A percentile compares a stretch with the other conserved stretches of the same genome.
Evolutionary conservation across 2,797 vertebrate genomes (phyloP).

Genomic region (Protonibea diacanthus): DNA sequence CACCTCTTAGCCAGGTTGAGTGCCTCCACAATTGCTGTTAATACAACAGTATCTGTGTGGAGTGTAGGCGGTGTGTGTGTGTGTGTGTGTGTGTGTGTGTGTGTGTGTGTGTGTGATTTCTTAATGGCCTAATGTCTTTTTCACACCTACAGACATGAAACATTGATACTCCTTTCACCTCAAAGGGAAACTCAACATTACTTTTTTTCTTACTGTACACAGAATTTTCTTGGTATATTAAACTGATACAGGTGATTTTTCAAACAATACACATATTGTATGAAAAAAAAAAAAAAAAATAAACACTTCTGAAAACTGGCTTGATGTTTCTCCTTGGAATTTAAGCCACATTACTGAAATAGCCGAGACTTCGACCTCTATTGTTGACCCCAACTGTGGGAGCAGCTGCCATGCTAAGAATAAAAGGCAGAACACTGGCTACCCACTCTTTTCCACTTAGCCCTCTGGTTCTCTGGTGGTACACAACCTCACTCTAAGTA

Average conservation of each 20-base stretch:
- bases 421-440: neutral
- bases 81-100: neutral
- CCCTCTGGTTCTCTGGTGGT: no score
- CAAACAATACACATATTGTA: neutral
- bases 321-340: no score
- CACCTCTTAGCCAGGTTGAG: constrained; percentile 51
- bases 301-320: no score
- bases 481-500: no score
- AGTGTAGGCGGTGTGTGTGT: neutral
- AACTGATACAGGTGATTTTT: neutral
- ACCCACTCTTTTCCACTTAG: neutral
- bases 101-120: neutral
- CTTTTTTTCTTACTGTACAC: neutral
- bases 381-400: neutral
- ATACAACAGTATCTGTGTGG: constrained; percentile 22
- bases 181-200: neutral
- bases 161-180: constrained; percentile 10
- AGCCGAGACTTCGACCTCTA: neutral
- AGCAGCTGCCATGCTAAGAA: neutral
- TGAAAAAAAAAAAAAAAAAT: no score
- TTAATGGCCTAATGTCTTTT: constrained; percentile 7
- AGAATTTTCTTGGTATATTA: neutral
- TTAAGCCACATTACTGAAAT: neutral
- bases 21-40: constrained; percentile 29
- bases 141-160: constrained; percentile 18